phyloP scores from a whole-genome alignment of 2,797 vertebrate genomes.

The Muscicapa comitata region DNA sequence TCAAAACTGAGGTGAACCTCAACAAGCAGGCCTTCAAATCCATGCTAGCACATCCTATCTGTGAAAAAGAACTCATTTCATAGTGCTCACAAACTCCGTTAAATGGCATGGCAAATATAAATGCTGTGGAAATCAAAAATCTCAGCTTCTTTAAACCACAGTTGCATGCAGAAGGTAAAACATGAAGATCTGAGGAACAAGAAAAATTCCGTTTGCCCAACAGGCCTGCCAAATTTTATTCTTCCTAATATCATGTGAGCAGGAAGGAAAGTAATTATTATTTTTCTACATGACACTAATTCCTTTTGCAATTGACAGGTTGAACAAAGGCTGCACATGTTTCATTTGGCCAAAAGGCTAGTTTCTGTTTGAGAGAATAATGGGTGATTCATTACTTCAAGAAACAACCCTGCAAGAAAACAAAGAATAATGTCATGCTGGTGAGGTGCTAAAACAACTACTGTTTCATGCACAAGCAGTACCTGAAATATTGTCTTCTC shows the following conservation, averaged over 20 bases:
- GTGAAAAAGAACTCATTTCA: background rate
- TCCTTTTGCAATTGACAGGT: conserved; percentile 8
- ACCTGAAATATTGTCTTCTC: background rate
- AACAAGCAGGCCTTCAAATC: background rate
- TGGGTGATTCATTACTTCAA: conserved; percentile 19
- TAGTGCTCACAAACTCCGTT: background rate
- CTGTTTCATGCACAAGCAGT: background rate
- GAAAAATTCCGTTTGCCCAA: background rate
- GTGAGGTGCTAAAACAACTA: background rate
- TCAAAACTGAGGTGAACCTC: background rate
- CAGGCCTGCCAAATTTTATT: conserved; percentile 2
- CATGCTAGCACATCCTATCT: background rate
- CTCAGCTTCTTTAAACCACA: background rate
- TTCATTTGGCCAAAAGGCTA: conserved; percentile 36
- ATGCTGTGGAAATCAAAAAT: background rate
- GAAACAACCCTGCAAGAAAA: background rate
- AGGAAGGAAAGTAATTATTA: conserved; percentile 30
- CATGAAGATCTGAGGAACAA: background rate
- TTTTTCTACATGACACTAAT: conserved; percentile 31
- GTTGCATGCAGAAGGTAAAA: background rate
- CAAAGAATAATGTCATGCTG: background rate
- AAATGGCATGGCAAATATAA: conserved; percentile 5
- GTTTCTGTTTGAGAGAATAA: conserved; percentile 24
- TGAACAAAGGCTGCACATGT: conserved; percentile 10
- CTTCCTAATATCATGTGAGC: background rate